Base-by-base conservation (phyloP, 2,888 invertebrate genomes). In the Andrena chrysosceles region DNA sequence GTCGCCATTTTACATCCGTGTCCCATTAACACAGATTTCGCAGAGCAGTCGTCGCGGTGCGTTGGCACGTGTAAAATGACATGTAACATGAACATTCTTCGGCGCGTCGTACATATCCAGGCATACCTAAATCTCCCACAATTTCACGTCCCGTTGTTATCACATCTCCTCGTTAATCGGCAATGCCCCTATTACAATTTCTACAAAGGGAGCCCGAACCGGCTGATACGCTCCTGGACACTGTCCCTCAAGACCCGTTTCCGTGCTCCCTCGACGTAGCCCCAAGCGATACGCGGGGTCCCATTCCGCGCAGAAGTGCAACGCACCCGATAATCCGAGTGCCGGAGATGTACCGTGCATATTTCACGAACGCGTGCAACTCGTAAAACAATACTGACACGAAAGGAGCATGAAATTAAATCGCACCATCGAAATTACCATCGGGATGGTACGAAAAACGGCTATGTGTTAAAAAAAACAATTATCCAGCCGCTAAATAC, bases 171-270 rank as follows among this genome's bases (percentile, higher is more conserved):
- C 0, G n/a, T n/a, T 2, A 13, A 62, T 20, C 16, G 26, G n/a
- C 13, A 5, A 26, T 31, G 33, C 0, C 2, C 1, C 29, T 10
- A 29, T 56, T 72, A 31, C 2, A 13, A 3, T 0, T 8, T 10
- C 20, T 0, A 16, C 8, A 2, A 62, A 31, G 72, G 81, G 76
- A 52, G 42, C 60, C 33, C 29, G 0, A 3, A 26, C 1, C 13
- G 3, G 8, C 26, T 13, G 68, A 8, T 71, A 85, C 85, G 75
- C 33, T 48, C 71, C 85, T 85, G 85, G 23, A 29, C 69, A 64
- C 82, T 86, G 84, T 84, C 77, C 84, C 85, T 87, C 84, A 83
- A 88, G 88, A 89, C 87, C 85, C 86, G 88, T 89, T 90, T 90
- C 85, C 87, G 87, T 79, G 84, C 88, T 86, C 84, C 84, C 85